Base-by-base conservation (phyloP, 1,140 invertebrate genomes). In the Caerostris extrusa region DNA sequence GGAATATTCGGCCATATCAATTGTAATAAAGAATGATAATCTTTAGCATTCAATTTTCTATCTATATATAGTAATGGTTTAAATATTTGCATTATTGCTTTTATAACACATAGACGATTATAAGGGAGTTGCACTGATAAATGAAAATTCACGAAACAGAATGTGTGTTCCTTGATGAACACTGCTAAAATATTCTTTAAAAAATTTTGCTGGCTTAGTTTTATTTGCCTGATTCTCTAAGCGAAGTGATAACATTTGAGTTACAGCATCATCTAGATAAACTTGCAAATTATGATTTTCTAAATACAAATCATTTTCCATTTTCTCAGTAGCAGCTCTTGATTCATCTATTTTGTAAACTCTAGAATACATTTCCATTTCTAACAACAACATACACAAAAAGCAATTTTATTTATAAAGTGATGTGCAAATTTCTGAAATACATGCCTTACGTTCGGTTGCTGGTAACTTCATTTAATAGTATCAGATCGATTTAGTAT, bases 121-220 rank as follows among this genome's bases (percentile, higher is more conserved):
- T 94, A 92, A 2, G 81, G 81, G 85, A 3, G 94, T 94, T 19
- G 94, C 90, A 83, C 77, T 93, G 5, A 94, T 81, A 56, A 94
- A 94, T 3, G 19, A 56, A 83, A 60, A 94, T 67, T 94, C 94
- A 53, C 94, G 94, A 85, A 94, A 93, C 7, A 94, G 19, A 50
- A 94, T 50, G 56, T 94, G 94, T 58, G 90, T 93, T 56, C 94
- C 94, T 83, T 94, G 94, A 50, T 94, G 94, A 71, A 94, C 94
- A 92, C 94, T 94, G 3, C 90, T 69, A 85, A 94, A 94, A 69
- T 94, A 94, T 88, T 94, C 93, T 14, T 91, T 91, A 50, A 94
- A 67, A 61, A 94, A 94, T 64, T 94, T 94, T 2, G 77, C 61
- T 10, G 89, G 93, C 57, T 94, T 94, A 6, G 77, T 90, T 90